A percentile compares a stretch with the other conserved stretches of the same genome.
phyloP scores from a whole-genome alignment of 2,113 vertebrate species.

The Pogona vitticeps region DNA sequence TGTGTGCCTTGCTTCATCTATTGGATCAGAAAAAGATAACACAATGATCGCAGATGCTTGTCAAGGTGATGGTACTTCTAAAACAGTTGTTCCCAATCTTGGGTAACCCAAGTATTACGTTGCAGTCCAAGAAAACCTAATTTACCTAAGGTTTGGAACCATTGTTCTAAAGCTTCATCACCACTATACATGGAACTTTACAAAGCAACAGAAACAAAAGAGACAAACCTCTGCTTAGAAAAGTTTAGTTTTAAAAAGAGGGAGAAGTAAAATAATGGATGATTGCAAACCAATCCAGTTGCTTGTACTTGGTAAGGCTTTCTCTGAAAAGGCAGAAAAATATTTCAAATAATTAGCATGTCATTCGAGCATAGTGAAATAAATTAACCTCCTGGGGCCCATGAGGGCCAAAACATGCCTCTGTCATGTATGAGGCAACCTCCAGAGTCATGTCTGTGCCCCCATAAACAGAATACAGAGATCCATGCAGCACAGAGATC shows the following conservation, averaged over 20 bases:
- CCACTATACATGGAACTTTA: not conserved
- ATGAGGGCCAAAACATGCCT: not conserved
- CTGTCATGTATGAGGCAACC: not conserved
- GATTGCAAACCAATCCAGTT: not conserved
- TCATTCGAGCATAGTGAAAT: not conserved
- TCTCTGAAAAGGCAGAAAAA: no score
- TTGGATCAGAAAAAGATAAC: not conserved
- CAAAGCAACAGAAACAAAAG: not conserved
- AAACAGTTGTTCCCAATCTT: not conserved
- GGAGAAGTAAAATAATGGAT: not conserved
- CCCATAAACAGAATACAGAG: not conserved
- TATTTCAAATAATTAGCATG: no score
- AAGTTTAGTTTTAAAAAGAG: not conserved
- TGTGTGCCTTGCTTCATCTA: not conserved
- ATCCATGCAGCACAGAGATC: not conserved
- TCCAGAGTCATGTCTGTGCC: not conserved
- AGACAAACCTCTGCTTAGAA: not conserved
- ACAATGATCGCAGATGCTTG: not conserved
- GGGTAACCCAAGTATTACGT: no score
- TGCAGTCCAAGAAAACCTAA: no score
- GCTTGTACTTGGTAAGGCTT: no score
- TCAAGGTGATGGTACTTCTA: not conserved
- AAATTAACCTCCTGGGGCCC: not conserved
- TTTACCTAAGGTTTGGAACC: no score
- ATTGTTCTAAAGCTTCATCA: not conserved